Evolutionary conservation across 2,797 vertebrate genomes (phyloP).

Genomic region (Monodelphis domestica): DNA sequence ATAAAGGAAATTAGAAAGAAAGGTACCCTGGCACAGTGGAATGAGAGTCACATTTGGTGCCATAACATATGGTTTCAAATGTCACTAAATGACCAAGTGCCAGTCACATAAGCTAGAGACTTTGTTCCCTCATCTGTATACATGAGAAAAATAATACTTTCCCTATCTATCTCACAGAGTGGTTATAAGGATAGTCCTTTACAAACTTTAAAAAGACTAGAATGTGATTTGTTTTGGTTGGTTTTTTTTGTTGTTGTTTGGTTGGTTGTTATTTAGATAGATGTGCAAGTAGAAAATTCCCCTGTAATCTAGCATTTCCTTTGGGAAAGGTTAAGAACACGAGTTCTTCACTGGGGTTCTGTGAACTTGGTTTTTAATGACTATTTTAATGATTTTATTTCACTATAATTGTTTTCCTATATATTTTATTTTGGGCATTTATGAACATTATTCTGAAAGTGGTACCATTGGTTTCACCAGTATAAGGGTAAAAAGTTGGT

Average conservation of each 20-base stretch:
- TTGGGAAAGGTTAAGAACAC: too few species aligned
- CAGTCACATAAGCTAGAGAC: neutral
- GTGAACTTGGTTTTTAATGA: neutral
- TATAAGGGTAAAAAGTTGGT: too few species aligned
- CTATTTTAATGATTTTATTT: neutral
- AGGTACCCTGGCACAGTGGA: neutral
- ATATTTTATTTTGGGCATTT: neutral
- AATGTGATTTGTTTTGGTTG: neutral
- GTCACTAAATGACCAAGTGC: neutral
- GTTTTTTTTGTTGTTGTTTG: too few species aligned
- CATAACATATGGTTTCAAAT: neutral
- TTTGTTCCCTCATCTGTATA: neutral
- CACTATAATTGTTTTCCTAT: neutral
- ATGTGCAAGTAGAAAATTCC: neutral
- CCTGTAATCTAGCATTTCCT: neutral
- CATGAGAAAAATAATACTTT: neutral
- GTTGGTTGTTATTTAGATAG: neutral
- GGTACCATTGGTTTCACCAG: neutral
- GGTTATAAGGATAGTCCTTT: neutral
- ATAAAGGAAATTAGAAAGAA: neutral
- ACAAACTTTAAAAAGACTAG: neutral
- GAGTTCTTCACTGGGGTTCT: too few species aligned
- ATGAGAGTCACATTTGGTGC: neutral
- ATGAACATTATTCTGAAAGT: neutral
- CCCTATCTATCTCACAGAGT: neutral